phyloP scores from a whole-genome alignment of 1,140 invertebrate species.

The Cherax quadricarinatus region DNA sequence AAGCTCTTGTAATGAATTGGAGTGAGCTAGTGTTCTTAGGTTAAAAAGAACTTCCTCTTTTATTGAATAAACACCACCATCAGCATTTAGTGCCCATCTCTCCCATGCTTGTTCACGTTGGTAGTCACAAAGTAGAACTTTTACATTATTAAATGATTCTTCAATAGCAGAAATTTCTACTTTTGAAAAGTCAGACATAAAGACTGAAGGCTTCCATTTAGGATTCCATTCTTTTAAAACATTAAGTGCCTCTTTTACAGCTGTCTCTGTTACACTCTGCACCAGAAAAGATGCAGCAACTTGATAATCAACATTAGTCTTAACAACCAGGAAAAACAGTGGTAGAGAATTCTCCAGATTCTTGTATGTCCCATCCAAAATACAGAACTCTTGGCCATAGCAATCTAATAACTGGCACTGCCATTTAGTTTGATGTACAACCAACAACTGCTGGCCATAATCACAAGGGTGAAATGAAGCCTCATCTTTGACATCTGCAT shows the following conservation, averaged over 20 bases:
- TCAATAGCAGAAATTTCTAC: not conserved
- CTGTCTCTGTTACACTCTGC: not conserved
- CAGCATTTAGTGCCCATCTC: not conserved
- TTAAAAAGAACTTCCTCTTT: not conserved
- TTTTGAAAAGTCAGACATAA: conserved; percentile 6
- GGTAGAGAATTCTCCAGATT: not conserved
- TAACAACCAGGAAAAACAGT: conserved; percentile 16
- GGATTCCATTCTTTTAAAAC: conserved; percentile 21
- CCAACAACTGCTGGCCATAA: conserved; percentile 4
- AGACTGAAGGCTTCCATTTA: conserved; percentile 7
- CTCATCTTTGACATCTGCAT: not conserved
- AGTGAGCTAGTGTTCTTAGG: not conserved
- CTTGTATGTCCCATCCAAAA: conserved; percentile 10
- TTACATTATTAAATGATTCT: not conserved
- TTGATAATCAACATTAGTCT: conserved; percentile 16
- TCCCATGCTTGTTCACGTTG: conserved; percentile 24
- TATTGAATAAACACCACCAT: not conserved
- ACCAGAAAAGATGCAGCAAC: conserved; percentile 12
- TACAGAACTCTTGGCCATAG: not conserved
- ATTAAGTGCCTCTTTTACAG: conserved; percentile 11
- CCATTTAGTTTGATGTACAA: conserved; percentile 16
- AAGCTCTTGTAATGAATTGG: not conserved
- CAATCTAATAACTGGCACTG: conserved; percentile 9
- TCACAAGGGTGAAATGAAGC: not conserved
- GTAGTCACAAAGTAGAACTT: conserved; percentile 17